phyloP scores from a whole-genome alignment of 1,140 invertebrate species.

The Odontomachus brunneus region DNA sequence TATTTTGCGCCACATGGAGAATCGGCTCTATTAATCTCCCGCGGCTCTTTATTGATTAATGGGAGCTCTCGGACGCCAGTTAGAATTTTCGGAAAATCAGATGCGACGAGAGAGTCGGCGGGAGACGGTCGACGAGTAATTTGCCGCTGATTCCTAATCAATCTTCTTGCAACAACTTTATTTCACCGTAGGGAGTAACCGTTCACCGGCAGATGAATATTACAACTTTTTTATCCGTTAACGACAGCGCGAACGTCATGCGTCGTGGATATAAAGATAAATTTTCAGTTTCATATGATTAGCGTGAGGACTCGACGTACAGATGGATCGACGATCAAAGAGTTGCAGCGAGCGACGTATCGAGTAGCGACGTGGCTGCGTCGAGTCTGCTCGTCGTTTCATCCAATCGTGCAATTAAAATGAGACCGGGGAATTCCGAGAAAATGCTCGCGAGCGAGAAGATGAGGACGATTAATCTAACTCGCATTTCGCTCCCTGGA shows the following conservation, averaged over 20 bases:
- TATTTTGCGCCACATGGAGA: not conserved
- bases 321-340: constrained; percentile 31
- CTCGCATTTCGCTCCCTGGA: constrained; percentile 2
- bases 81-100: not conserved
- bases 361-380: not conserved
- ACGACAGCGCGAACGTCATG: not conserved
- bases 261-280: not conserved
- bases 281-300: constrained; percentile 26
- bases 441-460: constrained; percentile 31
- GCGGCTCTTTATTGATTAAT: constrained; percentile 17
- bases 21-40: constrained; percentile 26
- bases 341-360: not conserved
- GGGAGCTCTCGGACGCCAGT: not conserved
- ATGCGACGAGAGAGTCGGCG: too few species aligned
- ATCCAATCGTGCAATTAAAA: constrained; percentile 54
- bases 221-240: constrained; percentile 8
- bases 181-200: not conserved
- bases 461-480: constrained; percentile 44
- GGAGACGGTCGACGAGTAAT: not conserved
- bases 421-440: constrained; percentile 38
- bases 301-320: not conserved
- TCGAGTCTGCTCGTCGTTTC: constrained; percentile 14
- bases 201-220: not conserved
- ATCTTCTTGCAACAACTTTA: too few species aligned
- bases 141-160: not conserved